These are phyloP conservation scores for Hoplias malabaricus DNA, from an alignment of 2,113 vertebrate species.

Conservation along the genomic window DNA sequence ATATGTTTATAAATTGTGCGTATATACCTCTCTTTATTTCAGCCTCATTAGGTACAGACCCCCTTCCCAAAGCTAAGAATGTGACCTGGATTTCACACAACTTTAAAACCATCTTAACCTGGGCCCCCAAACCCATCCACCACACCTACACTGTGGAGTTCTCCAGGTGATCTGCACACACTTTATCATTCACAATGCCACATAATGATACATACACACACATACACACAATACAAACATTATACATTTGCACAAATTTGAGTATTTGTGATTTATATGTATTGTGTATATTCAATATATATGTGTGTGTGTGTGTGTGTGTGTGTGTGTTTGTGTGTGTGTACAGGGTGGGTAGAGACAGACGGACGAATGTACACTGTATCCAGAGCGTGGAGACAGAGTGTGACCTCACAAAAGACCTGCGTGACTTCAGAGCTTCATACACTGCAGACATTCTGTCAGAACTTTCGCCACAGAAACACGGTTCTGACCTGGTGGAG, in stretches of 20 bases:
- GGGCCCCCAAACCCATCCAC: conserved; percentile 70
- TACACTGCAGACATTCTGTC: conserved; percentile 77
- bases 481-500: conserved; percentile 51
- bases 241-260: too few relatives aligned
- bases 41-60: background rate
- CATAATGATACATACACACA: too few relatives aligned
- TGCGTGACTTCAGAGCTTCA: conserved; percentile 54
- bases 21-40: background rate
- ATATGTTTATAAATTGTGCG: background rate
- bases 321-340: background rate
- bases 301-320: too few relatives aligned
- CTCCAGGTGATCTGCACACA: conserved; percentile 79
- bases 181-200: too few relatives aligned
- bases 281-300: too few relatives aligned
- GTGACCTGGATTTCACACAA: conserved; percentile 85
- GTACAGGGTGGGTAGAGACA: conserved; percentile 55
- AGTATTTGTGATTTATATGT: too few relatives aligned
- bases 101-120: conserved; percentile 86
- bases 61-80: conserved; percentile 66
- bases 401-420: conserved; percentile 80
- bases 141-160: conserved; percentile 77
- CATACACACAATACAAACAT: too few relatives aligned
- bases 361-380: conserved; percentile 68
- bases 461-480: accelerated
- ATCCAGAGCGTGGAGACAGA: conserved; percentile 59